A percentile compares a stretch with the other conserved stretches of the same genome.
These are phyloP conservation scores for Allenopithecus nigroviridis DNA, from an alignment of 2,797 vertebrate species.

Conservation along the genomic window DNA sequence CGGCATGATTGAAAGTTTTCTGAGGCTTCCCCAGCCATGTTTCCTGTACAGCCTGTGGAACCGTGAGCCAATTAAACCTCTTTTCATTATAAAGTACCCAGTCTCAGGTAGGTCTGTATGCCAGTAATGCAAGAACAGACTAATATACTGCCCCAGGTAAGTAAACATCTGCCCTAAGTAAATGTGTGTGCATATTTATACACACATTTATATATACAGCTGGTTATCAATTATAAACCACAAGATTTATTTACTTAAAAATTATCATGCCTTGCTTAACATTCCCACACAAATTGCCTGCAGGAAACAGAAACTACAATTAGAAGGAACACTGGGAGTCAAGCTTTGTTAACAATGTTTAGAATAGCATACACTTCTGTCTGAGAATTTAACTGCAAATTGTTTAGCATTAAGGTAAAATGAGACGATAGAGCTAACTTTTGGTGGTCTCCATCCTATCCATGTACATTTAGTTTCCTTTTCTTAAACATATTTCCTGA, in stretches of 20 bases:
- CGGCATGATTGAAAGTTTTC: background rate
- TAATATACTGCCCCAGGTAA: conserved; percentile 1
- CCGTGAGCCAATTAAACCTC: background rate
- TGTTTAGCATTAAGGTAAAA: conserved; percentile 22
- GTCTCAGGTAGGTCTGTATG: background rate
- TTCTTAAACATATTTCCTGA: conserved; percentile 43
- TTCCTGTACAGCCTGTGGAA: background rate
- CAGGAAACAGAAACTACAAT: conserved; percentile 62
- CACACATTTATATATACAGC: conserved; percentile 21
- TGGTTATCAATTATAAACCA: conserved; percentile 64
- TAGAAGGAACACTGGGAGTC: background rate
- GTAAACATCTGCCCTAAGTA: conserved; percentile 37
- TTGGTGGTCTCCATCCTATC: background rate
- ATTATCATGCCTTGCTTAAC: conserved; percentile 60
- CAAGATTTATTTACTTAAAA: conserved; percentile 57
- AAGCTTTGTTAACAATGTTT: conserved; percentile 49
- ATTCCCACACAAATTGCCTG: conserved; percentile 42
- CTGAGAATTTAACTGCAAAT: conserved; percentile 50
- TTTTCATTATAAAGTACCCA: background rate
- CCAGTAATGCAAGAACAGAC: background rate
- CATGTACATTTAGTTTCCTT: background rate
- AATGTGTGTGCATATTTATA: conserved; percentile 21
- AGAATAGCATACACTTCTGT: conserved; percentile 53
- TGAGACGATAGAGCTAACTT: background rate
- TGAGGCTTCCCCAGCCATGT: background rate